Conservation (phyloP, 2,113 vertebrate species). For the Hydrochoerus hydrochaeris region DNA sequence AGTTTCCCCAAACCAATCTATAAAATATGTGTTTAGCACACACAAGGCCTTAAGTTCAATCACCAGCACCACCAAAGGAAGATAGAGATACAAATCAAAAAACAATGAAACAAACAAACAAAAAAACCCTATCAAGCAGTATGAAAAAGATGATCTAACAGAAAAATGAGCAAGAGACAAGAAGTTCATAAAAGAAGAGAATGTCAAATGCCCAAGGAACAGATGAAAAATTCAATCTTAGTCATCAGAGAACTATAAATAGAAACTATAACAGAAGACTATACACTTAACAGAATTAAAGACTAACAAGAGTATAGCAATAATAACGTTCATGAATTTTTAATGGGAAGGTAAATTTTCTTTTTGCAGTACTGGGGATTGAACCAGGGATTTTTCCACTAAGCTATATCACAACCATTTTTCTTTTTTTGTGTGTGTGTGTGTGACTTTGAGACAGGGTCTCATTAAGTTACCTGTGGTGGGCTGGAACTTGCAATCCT, state of each 20-base stretch:
- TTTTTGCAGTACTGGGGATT: neutral
- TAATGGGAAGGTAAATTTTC: neutral
- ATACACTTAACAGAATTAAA: neutral
- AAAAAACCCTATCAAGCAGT: neutral
- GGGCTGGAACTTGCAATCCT: neutral
- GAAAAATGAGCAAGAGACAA: neutral
- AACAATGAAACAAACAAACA: neutral
- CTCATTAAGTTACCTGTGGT: neutral
- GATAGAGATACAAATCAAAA: neutral
- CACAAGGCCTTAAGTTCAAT: neutral
- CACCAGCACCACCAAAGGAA: neutral
- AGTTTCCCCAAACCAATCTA: neutral
- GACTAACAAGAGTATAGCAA: neutral
- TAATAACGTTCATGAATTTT: neutral
- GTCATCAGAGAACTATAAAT: neutral
- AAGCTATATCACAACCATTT: neutral
- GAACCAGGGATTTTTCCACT: neutral
- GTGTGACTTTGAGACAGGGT: neutral
- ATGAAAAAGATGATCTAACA: constrained; percentile 16
- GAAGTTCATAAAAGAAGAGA: neutral
- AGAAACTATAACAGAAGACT: neutral
- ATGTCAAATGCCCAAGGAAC: neutral
- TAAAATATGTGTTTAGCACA: neutral
- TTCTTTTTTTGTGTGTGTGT: neutral
- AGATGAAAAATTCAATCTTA: neutral